Conservation (phyloP, 2,888 invertebrate genomes). For the Metallyticus violacea region DNA sequence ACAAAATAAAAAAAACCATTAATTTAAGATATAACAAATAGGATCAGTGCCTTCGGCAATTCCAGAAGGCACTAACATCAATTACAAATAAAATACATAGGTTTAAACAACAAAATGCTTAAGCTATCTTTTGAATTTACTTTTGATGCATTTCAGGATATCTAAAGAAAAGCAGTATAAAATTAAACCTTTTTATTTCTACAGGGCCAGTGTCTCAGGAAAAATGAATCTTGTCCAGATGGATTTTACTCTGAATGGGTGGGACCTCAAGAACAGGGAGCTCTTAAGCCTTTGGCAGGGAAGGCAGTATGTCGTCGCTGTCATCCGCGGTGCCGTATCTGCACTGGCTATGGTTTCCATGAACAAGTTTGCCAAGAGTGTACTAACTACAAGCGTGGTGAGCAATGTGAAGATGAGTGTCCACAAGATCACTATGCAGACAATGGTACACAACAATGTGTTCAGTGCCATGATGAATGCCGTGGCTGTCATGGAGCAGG, state of each 20-base stretch:
- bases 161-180: no score
- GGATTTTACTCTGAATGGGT: conserved; percentile 80
- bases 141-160: no score
- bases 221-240: conserved; percentile 78
- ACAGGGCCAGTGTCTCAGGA: conserved; percentile 69
- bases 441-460: conserved; percentile 60
- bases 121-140: no score
- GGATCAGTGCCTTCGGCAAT: no score
- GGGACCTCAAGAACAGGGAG: conserved; percentile 67
- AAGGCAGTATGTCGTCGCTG: conserved; percentile 88
- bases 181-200: not conserved
- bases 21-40: no score
- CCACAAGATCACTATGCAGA: conserved; percentile 81
- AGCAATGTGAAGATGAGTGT: conserved; percentile 89
- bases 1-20: no score
- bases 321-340: conserved; percentile 83
- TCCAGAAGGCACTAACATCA: no score
- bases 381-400: conserved; percentile 78
- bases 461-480: conserved; percentile 69
- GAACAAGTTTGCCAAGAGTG: conserved; percentile 84
- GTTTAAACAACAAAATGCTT: no score
- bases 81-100: no score
- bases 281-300: conserved; percentile 72
- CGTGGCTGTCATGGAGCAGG: conserved; percentile 78
- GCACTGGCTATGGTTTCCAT: conserved; percentile 85